Evolutionary conservation across 2,797 vertebrate genomes (phyloP).

Genomic region (Sparus aurata): DNA sequence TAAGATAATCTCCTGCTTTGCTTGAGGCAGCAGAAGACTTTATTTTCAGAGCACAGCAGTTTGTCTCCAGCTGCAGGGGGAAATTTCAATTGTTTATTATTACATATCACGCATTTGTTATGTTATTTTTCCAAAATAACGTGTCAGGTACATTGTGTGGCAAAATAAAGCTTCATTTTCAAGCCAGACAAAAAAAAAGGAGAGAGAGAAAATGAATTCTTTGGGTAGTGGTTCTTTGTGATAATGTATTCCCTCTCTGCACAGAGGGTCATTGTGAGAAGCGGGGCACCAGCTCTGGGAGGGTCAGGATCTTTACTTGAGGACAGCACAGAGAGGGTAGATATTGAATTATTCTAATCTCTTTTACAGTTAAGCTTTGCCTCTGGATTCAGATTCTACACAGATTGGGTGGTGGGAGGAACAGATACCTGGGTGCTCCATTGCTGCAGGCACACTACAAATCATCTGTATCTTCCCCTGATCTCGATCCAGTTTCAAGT

Average conservation of each 20-base stretch:
- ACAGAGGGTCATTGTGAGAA: conserved; percentile 30
- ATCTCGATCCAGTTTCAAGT: conserved; percentile 73
- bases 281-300: conserved; percentile 19
- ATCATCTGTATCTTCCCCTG: conserved; percentile 73
- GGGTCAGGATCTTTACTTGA: conserved; percentile 59
- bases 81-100: conserved; percentile 65
- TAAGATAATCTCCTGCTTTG: conserved; percentile 77
- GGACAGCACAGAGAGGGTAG: conserved; percentile 54
- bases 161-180: conserved; percentile 27
- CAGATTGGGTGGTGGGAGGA: conserved; percentile 64
- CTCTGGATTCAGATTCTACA: conserved; percentile 70
- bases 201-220: neutral
- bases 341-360: conserved; percentile 76
- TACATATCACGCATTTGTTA: conserved; percentile 50
- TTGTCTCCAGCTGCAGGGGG: conserved; percentile 61
- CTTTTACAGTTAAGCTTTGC: conserved; percentile 65
- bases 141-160: conserved; percentile 24
- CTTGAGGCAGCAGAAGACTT: conserved; percentile 67
- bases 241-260: conserved; percentile 21
- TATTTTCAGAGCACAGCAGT: conserved; percentile 72
- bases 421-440: conserved; percentile 67
- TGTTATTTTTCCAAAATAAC: conserved; percentile 27
- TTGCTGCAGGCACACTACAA: conserved; percentile 68
- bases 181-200: too few species aligned
- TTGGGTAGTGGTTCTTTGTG: neutral